A percentile compares a stretch with the other conserved stretches of the same genome.
Evolutionary conservation across 2,888 invertebrate species (phyloP).

Genomic region (Branchellion lobata): DNA sequence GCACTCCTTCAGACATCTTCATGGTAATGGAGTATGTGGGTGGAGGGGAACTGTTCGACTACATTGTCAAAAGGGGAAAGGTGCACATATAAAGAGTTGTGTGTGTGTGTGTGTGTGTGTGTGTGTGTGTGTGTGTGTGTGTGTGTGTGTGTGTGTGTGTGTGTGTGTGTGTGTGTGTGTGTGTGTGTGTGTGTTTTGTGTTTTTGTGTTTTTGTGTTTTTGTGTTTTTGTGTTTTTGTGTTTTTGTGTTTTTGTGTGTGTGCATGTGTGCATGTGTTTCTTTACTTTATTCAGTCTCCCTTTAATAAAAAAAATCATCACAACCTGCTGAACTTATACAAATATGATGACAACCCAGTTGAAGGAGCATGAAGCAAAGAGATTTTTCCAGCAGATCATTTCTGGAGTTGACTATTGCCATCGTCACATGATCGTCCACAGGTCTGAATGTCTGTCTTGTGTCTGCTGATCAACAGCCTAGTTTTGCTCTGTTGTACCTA

Average conservation of each 20-base stretch:
- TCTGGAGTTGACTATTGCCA: slow-evolving; percentile 99
- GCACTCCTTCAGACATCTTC: slow-evolving; percentile 98
- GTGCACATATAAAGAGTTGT: slow-evolving; percentile 56
- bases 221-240: background rate
- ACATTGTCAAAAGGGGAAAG: slow-evolving; percentile 97
- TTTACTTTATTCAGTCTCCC: no score
- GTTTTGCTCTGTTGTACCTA: no score
- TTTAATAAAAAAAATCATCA: no score
- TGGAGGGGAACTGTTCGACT: slow-evolving; percentile 97
- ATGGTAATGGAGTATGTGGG: slow-evolving; percentile 99
- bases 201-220: background rate
- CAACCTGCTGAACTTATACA: no score
- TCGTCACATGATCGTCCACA: slow-evolving; percentile 97
- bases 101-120: background rate
- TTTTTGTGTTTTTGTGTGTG: no score
- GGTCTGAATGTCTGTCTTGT: background rate
- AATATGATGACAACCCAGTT: no score
- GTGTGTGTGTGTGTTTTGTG: background rate
- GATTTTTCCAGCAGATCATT: slow-evolving; percentile 99
- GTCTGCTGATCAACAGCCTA: no score
- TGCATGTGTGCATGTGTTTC: no score
- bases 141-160: no score
- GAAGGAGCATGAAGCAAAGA: slow-evolving; percentile 91
- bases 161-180: background rate
- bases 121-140: no score